Evolutionary conservation across 2,113 vertebrate genomes (phyloP).

Genomic region (Nothoprocta pentlandii): DNA sequence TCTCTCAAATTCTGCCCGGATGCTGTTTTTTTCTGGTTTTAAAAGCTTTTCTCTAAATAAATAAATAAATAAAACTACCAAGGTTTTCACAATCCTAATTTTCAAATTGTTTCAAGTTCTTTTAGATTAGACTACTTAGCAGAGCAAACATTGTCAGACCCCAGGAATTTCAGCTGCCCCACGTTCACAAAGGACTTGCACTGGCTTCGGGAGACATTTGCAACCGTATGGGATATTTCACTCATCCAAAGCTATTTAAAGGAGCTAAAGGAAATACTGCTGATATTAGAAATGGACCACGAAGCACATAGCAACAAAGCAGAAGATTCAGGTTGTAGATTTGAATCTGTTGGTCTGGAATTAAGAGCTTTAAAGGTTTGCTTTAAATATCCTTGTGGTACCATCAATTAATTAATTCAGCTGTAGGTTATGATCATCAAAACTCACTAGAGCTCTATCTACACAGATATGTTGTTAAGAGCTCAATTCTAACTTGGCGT

Average conservation of each 20-base stretch:
- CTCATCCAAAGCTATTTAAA: not conserved
- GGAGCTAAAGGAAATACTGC: not conserved
- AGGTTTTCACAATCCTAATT: conserved; percentile 9
- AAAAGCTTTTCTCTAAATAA: not conserved
- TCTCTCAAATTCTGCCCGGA: not conserved
- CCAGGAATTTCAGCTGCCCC: not conserved
- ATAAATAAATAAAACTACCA: not conserved
- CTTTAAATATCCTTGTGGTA: not conserved
- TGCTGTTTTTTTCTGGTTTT: not conserved
- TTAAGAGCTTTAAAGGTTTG: not conserved
- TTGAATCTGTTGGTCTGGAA: not conserved
- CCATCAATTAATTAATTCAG: conserved; percentile 2
- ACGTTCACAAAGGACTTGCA: not conserved
- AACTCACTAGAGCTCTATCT: not conserved
- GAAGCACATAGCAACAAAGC: not conserved
- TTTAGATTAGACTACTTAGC: not conserved
- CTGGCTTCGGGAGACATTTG: not conserved
- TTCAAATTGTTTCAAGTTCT: not conserved
- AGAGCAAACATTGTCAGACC: not conserved
- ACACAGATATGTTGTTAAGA: not conserved
- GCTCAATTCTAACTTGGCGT: conserved; percentile 10
- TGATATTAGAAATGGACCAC: not conserved
- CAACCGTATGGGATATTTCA: not conserved
- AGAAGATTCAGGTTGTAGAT: not conserved
- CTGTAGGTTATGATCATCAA: not conserved